Conservation (phyloP, 2,888 invertebrate genomes). For the Emmelina monodactyla region DNA sequence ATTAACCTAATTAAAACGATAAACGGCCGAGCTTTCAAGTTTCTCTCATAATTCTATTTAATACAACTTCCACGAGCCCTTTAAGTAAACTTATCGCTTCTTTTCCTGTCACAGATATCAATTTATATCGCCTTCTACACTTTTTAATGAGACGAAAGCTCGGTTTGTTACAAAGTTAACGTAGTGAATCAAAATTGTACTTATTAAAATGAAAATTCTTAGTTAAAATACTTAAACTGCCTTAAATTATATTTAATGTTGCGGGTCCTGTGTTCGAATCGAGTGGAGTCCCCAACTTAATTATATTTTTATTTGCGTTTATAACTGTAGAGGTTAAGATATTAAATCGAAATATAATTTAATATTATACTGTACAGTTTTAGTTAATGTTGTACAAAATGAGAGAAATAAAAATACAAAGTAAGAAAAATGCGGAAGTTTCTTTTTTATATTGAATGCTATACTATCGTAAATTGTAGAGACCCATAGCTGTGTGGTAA, state of each 20-base stretch:
- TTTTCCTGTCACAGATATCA: neutral
- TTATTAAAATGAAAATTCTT: too few species aligned
- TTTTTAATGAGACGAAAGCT: too few species aligned
- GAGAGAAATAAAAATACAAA: neutral
- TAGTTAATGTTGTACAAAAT: neutral
- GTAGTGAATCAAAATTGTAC: too few species aligned
- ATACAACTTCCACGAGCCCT: constrained; percentile 17
- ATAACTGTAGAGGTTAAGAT: neutral
- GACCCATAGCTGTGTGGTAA: too few species aligned
- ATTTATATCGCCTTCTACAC: too few species aligned
- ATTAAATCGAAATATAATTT: neutral
- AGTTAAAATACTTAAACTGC: too few species aligned
- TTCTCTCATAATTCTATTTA: constrained; percentile 12
- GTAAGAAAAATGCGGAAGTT: neutral
- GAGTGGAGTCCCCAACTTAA: neutral
- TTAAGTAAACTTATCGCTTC: constrained; percentile 19
- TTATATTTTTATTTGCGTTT: neutral
- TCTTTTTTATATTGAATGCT: too few species aligned
- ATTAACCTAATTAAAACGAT: constrained; percentile 50
- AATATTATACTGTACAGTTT: constrained; percentile 1
- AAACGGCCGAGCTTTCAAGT: constrained; percentile 26
- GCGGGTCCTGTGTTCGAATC: neutral
- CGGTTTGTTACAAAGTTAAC: too few species aligned
- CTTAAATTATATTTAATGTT: too few species aligned
- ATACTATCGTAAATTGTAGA: too few species aligned